Conservation (phyloP, 2,797 vertebrate species). For the Botia kubotai region DNA sequence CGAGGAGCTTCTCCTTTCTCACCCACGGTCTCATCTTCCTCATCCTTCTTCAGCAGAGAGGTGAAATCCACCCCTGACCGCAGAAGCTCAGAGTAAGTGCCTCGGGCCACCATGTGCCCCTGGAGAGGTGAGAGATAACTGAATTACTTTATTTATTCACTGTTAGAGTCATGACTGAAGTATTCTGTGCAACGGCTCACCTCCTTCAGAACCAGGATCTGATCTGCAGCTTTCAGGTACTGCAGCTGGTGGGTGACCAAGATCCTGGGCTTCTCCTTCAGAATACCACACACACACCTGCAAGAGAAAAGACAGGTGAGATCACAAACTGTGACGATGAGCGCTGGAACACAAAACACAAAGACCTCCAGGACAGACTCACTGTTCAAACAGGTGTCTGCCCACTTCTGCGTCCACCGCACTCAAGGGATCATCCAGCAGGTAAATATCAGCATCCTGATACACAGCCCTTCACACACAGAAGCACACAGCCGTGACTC, state of each 20-base stretch:
- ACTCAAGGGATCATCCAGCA: slow-evolving; percentile 94
- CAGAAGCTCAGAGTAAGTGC: slow-evolving; percentile 87
- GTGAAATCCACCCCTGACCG: slow-evolving; percentile 91
- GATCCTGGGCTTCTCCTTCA: slow-evolving; percentile 88
- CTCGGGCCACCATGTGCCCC: slow-evolving; percentile 90
- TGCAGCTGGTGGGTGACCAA: slow-evolving; percentile 96
- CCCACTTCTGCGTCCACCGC: slow-evolving; percentile 94
- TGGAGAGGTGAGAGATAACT: slow-evolving; percentile 62
- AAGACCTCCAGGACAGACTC: slow-evolving; percentile 64
- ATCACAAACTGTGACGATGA: not conserved
- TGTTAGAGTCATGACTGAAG: not conserved
- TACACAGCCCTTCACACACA: slow-evolving; percentile 85
- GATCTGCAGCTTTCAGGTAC: slow-evolving; percentile 87
- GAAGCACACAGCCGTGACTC: not conserved
- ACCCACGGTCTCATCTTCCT: slow-evolving; percentile 77
- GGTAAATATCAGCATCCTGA: slow-evolving; percentile 93
- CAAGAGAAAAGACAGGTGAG: slow-evolving; percentile 28
- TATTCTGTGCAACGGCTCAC: slow-evolving; percentile 69
- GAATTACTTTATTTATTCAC: not conserved
- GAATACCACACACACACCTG: slow-evolving; percentile 92
- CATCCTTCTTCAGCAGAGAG: slow-evolving; percentile 86
- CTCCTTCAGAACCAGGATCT: slow-evolving; percentile 93
- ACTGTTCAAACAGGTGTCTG: slow-evolving; percentile 92
- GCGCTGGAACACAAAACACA: not conserved
- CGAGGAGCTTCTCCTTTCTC: slow-evolving; percentile 66